A percentile compares a stretch with the other conserved stretches of the same genome.
phyloP scores from a whole-genome alignment of 2,888 invertebrate genomes.

The Conops quadrifasciatus region DNA sequence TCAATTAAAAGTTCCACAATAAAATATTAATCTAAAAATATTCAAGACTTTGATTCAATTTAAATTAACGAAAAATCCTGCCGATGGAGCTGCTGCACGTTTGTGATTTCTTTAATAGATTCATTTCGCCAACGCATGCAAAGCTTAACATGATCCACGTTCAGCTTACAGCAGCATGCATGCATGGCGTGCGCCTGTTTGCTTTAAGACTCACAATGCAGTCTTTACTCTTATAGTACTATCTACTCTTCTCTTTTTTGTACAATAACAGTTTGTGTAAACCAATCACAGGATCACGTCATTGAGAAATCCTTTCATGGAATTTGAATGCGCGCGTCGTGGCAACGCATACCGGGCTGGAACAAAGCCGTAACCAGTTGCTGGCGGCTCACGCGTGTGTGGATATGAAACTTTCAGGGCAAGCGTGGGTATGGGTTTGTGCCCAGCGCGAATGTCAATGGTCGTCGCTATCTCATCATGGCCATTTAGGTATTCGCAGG shows the following conservation, averaged over 20 bases:
- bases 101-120: neutral
- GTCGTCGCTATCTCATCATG: neutral
- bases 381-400: neutral
- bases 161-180: neutral
- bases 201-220: neutral
- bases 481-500: slow-evolving; percentile 4
- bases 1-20: neutral
- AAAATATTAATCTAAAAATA: neutral
- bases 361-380: neutral
- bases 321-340: neutral
- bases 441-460: neutral
- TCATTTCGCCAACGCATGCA: neutral
- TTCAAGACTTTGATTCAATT: neutral
- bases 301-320: slow-evolving; percentile 26
- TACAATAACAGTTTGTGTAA: slow-evolving; percentile 34
- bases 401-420: neutral
- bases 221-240: neutral
- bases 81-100: neutral
- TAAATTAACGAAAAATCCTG: neutral
- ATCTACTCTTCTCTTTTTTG: neutral
- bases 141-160: neutral
- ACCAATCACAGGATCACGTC: slow-evolving; percentile 57
- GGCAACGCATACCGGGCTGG: neutral
- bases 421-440: neutral
- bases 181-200: neutral